Evolutionary conservation across 1,140 invertebrate genomes (phyloP), one percentile per base, ranked within the genome.

Genomic region (Chrysoperla carnea): DNA sequence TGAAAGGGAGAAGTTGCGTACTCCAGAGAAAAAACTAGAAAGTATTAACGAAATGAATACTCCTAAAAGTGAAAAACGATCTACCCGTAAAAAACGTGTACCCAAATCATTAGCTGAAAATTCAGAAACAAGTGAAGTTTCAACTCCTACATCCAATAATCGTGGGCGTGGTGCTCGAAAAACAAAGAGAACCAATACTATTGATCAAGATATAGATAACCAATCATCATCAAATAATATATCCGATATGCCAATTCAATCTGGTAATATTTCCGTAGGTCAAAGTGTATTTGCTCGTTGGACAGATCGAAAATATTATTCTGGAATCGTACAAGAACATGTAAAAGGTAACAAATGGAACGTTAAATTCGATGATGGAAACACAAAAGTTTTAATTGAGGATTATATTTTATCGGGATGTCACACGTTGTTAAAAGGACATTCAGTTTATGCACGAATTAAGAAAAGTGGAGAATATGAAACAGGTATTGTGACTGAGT

Each of bases 291-390:
- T 75, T 39, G 74, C 73, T 0, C 73, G 71, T 55, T 76, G 74
- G 73, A 67, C 68, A 0, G 73, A 76, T 41, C 73, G 71, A 44
- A 64, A 68, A 37, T 76, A 73, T 48, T 76, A 75, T 46, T 70
- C 72, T 0, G 72, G 72, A 0, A 66, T 52, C 49, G 67, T 75
- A 0, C 50, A 59, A 8, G 60, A 64, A 49, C 63, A 66, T 7
- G 66, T 65, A 1, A 58, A 68, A 6, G 67, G 66, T n/a, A 61
- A 60, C 9, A 75, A 75, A 42, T 75, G 70, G 50, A 56, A 68
- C 43, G 69, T 75, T 6, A 63, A 69, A 33, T 76, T 76, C 46
- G 67, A 69, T 23, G 74, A 76, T 48, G 70, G 71, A 0, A 64
- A 70, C 36, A 66, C 49, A 14, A 75, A 75, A 49, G 48, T 63